A percentile compares a stretch with the other conserved stretches of the same genome.
Conservation (phyloP, 2,888 invertebrate species). For the Sinelater perroti region DNA sequence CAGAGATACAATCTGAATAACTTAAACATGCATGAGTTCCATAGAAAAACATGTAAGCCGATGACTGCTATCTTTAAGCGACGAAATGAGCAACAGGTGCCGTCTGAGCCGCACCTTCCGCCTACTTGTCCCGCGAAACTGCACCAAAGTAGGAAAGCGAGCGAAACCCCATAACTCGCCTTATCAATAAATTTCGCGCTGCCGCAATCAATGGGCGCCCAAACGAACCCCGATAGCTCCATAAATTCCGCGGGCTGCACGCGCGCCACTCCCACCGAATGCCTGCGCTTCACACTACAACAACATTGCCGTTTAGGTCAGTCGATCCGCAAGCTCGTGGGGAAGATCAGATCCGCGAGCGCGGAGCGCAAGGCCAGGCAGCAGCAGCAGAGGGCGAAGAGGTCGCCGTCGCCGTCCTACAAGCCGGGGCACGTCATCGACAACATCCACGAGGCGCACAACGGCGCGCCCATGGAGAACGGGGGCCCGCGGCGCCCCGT, state of each 20-base stretch:
- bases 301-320: conserved; percentile 68
- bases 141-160: no score
- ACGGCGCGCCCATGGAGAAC: conserved; percentile 46
- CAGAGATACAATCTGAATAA: no score
- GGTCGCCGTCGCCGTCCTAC: conserved; percentile 69
- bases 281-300: conserved; percentile 24
- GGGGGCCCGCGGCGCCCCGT: conserved; percentile 50
- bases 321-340: conserved; percentile 82
- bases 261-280: conserved; percentile 32
- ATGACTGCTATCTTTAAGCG: no score
- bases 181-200: no score
- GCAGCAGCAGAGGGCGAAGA: conserved; percentile 61
- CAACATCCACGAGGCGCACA: conserved; percentile 57
- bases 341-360: conserved; percentile 81
- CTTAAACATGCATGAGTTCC: no score
- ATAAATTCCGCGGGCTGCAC: conserved; percentile 25
- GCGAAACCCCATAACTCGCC: no score
- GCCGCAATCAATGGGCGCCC: no score
- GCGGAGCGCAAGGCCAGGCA: conserved; percentile 72
- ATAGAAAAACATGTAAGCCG: no score
- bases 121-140: no score
- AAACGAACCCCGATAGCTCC: no score
- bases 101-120: no score
- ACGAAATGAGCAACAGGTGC: no score
- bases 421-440: conserved; percentile 66